Conservation (phyloP, 1,140 invertebrate species). For the Zaprionus ghesquierei region DNA sequence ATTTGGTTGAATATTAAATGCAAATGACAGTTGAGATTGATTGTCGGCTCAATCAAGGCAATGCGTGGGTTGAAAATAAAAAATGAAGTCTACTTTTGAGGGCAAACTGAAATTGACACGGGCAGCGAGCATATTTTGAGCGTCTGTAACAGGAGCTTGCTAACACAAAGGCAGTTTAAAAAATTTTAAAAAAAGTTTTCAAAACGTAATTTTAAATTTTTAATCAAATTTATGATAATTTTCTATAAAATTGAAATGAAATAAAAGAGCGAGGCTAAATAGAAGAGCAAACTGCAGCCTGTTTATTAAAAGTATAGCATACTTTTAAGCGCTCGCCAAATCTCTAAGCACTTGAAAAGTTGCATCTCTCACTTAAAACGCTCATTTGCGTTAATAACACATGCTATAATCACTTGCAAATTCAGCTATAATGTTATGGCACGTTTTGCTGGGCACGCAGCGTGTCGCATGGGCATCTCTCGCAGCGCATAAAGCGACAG, state of each 20-base stretch:
- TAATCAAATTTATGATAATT: no score
- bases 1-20: not conserved
- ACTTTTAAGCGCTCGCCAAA: not conserved
- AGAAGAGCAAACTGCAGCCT: not conserved
- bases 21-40: not conserved
- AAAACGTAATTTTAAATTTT: no score
- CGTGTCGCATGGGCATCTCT: not conserved
- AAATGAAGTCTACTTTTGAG: not conserved
- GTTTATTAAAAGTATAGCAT: not conserved
- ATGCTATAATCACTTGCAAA: not conserved
- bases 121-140: not conserved
- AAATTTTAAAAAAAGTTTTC: no score
- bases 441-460: no score
- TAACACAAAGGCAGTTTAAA: no score
- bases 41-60: not conserved
- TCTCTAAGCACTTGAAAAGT: no score
- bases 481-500: slow-evolving; percentile 15
- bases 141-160: no score
- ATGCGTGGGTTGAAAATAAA: not conserved
- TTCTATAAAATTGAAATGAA: no score
- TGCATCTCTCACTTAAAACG: not conserved
- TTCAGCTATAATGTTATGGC: not conserved
- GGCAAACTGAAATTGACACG: not conserved
- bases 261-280: no score
- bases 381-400: not conserved